phyloP scores from a whole-genome alignment of 2,113 vertebrate genomes.

The Ornithorhynchus anatinus region DNA sequence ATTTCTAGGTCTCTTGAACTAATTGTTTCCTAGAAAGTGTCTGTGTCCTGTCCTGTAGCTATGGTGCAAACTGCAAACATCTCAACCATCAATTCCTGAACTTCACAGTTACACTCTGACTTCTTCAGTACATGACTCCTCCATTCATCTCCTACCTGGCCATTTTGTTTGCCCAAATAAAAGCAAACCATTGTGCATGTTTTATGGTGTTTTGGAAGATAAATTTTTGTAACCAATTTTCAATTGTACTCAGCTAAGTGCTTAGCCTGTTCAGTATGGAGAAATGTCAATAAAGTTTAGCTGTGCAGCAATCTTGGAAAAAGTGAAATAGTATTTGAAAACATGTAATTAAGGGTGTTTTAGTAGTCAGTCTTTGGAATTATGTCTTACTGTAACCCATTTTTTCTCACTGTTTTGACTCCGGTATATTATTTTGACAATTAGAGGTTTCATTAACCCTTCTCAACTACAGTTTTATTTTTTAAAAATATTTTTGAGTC shows the following conservation, averaged over 20 bases:
- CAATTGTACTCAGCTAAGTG: neutral
- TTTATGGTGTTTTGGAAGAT: neutral
- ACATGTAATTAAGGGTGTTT: neutral
- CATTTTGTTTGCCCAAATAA: neutral
- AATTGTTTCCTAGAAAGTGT: too few relatives aligned
- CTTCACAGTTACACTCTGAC: too few relatives aligned
- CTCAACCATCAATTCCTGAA: too few relatives aligned
- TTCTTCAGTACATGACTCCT: too few relatives aligned
- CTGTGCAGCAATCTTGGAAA: neutral
- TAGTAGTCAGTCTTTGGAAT: neutral
- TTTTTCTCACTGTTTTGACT: neutral
- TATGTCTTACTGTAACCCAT: neutral
- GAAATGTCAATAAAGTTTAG: neutral
- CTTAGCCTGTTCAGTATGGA: neutral
- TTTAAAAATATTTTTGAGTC: slow-evolving; percentile 14
- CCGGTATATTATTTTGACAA: slow-evolving; percentile 6
- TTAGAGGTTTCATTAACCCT: slow-evolving; percentile 35
- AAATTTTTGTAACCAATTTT: neutral
- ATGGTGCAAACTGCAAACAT: too few relatives aligned
- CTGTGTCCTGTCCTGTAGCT: too few relatives aligned
- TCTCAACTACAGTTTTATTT: slow-evolving; percentile 17
- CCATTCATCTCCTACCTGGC: too few relatives aligned
- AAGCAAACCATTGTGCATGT: neutral
- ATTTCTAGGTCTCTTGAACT: too few relatives aligned
- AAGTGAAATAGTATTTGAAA: neutral